Evolutionary conservation across 2,113 vertebrate species (phyloP).

Genomic region (Himantopus leucocephalus): DNA sequence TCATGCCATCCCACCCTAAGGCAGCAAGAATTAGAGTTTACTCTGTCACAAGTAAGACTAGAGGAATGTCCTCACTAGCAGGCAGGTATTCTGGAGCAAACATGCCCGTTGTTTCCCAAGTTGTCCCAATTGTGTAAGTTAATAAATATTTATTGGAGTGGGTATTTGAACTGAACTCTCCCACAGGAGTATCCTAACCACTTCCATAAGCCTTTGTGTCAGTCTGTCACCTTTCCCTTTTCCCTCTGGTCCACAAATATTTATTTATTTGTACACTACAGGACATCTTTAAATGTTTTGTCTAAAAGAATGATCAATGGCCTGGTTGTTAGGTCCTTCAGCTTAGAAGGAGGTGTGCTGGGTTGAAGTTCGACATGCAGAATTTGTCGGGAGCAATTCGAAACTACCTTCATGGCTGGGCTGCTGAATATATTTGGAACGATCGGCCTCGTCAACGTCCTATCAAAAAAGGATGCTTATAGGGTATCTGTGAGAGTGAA

Average conservation of each 20-base stretch:
- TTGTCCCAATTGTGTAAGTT: not conserved
- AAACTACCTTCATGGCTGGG: not conserved
- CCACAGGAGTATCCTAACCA: not conserved
- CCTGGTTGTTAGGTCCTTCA: not conserved
- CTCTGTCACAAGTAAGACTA: not conserved
- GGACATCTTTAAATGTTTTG: not conserved
- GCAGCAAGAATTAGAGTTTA: not conserved
- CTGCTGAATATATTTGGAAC: not conserved
- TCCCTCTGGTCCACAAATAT: not conserved
- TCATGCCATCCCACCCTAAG: not conserved
- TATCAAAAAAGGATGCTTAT: not conserved
- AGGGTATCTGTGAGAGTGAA: not conserved
- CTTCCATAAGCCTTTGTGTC: not conserved
- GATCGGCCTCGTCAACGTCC: not conserved
- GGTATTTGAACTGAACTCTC: not conserved
- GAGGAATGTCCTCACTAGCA: not conserved
- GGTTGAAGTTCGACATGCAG: not conserved
- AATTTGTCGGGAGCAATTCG: not conserved
- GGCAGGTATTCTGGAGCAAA: not conserved
- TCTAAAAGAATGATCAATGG: not conserved
- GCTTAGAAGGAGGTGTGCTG: not conserved
- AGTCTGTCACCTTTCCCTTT: not conserved
- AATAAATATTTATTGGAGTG: not conserved
- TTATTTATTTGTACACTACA: not conserved
- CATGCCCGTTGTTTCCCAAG: not conserved